Percentiles rank a stretch among this genome's conserved stretches.
These are phyloP conservation scores for Pristionchus exspectatus DNA, from an alignment of 2,888 invertebrate species.

Conservation along the genomic window DNA sequence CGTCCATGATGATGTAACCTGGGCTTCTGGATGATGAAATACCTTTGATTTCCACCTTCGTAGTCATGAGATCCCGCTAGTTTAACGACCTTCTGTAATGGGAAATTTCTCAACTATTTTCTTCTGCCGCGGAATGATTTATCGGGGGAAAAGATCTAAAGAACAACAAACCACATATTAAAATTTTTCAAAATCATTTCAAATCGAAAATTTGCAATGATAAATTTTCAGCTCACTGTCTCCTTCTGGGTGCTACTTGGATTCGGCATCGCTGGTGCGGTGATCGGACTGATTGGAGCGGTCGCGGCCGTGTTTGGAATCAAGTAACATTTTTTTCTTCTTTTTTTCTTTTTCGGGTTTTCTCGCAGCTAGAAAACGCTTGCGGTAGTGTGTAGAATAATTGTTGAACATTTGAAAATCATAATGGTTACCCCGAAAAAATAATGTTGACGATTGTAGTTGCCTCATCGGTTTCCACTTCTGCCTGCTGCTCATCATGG, in stretches of 20 bases:
- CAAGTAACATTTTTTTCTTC: no score
- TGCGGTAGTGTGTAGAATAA: no score
- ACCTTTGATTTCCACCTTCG: no score
- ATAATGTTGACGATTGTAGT: background rate
- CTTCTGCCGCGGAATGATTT: background rate
- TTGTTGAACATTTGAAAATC: background rate
- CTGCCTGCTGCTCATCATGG: constrained; percentile 64
- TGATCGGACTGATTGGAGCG: constrained; percentile 71
- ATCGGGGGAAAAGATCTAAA: no score
- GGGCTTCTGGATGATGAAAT: background rate
- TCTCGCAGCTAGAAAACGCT: background rate
- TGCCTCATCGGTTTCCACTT: constrained; percentile 54
- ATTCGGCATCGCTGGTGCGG: constrained; percentile 67
- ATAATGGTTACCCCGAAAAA: background rate
- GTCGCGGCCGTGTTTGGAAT: constrained; percentile 55
- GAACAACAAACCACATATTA: no score
- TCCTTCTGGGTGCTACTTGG: constrained; percentile 74
- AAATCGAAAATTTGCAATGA: background rate
- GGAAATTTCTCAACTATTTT: background rate
- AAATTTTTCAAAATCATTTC: background rate
- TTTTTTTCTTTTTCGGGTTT: no score
- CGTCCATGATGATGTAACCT: background rate
- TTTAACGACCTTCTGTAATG: background rate
- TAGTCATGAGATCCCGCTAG: no score
- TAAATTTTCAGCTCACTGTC: constrained; percentile 66